A percentile compares a stretch with the other conserved stretches of the same genome.
Conservation (phyloP, 1,140 invertebrate species). For the Aphis gossypii region DNA sequence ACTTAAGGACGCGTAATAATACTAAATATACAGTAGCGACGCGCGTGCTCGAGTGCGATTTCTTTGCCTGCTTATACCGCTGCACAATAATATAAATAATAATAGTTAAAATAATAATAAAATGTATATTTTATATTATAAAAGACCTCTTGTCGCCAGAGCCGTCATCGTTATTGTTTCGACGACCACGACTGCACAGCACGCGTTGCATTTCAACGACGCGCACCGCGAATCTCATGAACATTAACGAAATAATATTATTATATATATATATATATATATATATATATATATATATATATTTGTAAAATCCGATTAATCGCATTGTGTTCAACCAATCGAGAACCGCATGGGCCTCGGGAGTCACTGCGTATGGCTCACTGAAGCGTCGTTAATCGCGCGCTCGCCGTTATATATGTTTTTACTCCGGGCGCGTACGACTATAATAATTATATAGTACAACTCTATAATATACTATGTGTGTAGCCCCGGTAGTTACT, state of each 20-base stretch:
- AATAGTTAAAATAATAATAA: conserved; percentile 21
- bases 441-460: conserved; percentile 17
- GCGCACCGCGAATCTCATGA: neutral
- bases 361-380: conserved; percentile 42
- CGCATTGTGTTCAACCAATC: conserved; percentile 46
- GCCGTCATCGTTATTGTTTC: conserved; percentile 7
- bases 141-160: neutral
- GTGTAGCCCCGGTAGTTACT: neutral
- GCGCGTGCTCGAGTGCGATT: neutral
- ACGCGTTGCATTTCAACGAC: neutral
- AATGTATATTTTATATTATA: conserved; percentile 27
- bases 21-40: neutral
- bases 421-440: neutral
- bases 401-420: neutral
- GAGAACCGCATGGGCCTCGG: conserved; percentile 43
- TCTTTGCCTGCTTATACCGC: neutral
- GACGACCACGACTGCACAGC: neutral
- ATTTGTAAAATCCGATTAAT: conserved; percentile 49
- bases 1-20: conserved; percentile 45
- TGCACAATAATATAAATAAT: neutral
- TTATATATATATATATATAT: neutral
- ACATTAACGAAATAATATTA: conserved; percentile 42
- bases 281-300: neutral
- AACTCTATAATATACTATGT: neutral
- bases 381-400: conserved; percentile 36